These are phyloP conservation scores for Chrysocyon brachyurus DNA, from an alignment of 2,797 vertebrate genomes.

Conservation along the genomic window DNA sequence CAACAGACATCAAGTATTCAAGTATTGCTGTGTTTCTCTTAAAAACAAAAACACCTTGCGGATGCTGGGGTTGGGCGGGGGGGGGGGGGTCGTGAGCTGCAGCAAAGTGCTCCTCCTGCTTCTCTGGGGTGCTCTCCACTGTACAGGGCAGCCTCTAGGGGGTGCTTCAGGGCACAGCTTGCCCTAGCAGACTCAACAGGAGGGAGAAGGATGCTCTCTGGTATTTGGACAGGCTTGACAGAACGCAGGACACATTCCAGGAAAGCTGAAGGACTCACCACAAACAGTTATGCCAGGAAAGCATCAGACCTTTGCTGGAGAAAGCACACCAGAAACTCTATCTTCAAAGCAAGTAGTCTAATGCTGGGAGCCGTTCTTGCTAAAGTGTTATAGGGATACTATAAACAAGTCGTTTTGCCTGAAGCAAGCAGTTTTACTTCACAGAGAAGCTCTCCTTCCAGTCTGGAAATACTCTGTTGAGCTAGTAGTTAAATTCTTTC, in stretches of 20 bases:
- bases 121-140: too few relatives aligned
- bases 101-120: background rate
- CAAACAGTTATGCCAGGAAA: background rate
- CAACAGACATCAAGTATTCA: background rate
- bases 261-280: slow-evolving; percentile 23
- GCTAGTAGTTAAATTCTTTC: background rate
- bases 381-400: background rate
- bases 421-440: background rate
- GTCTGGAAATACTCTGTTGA: background rate
- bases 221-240: background rate
- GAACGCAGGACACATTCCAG: background rate
- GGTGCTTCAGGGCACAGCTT: background rate
- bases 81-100: too few relatives aligned
- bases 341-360: background rate
- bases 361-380: background rate
- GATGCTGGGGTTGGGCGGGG: too few relatives aligned
- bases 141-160: background rate
- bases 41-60: background rate
- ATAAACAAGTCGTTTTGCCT: background rate
- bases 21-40: background rate
- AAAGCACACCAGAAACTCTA: background rate
- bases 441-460: background rate
- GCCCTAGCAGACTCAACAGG: background rate
- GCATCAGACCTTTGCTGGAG: background rate
- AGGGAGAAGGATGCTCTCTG: background rate